Percentiles rank a stretch among this genome's conserved stretches.
These are phyloP conservation scores for Gari tellinella DNA, from an alignment of 2,888 invertebrate species.

Conservation along the genomic window DNA sequence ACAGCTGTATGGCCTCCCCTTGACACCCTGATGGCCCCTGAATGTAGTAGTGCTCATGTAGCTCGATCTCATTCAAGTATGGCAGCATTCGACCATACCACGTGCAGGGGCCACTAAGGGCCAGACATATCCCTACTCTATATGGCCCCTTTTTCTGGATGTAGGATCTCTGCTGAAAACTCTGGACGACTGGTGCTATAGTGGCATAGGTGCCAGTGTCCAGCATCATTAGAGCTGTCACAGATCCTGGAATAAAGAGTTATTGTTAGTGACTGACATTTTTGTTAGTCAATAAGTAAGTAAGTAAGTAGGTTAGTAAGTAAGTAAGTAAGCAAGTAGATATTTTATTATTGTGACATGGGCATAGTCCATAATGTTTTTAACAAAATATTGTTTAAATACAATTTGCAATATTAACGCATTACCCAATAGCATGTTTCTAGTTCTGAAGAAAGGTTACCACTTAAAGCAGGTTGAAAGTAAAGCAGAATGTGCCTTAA, in stretches of 20 bases:
- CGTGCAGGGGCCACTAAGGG: constrained; percentile 73
- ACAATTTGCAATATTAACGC: too few relatives aligned
- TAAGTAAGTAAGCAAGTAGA: too few relatives aligned
- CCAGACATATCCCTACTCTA: constrained; percentile 78
- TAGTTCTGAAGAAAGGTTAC: too few relatives aligned
- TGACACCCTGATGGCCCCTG: constrained; percentile 79
- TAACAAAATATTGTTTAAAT: too few relatives aligned
- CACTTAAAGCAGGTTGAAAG: too few relatives aligned
- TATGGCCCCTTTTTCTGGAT: constrained; percentile 80
- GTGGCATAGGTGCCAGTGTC: constrained; percentile 75
- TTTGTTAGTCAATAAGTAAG: too few relatives aligned
- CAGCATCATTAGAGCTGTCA: constrained; percentile 71
- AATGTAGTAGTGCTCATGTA: constrained; percentile 82
- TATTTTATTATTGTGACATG: too few relatives aligned
- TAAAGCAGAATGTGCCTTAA: too few relatives aligned
- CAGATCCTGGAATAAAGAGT: constrained; percentile 53
- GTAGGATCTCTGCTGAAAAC: constrained; percentile 74
- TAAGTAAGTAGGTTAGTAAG: too few relatives aligned
- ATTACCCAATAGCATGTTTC: too few relatives aligned
- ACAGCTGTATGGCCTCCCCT: constrained; percentile 78
- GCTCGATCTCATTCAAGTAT: constrained; percentile 75
- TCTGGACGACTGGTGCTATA: constrained; percentile 64
- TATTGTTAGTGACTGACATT: too few relatives aligned
- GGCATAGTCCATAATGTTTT: too few relatives aligned
- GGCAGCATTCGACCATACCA: constrained; percentile 80